Percentiles rank a stretch among this genome's conserved stretches.
These are phyloP conservation scores for Chionomys nivalis DNA, from an alignment of 2,113 vertebrate genomes.

Conservation along the genomic window DNA sequence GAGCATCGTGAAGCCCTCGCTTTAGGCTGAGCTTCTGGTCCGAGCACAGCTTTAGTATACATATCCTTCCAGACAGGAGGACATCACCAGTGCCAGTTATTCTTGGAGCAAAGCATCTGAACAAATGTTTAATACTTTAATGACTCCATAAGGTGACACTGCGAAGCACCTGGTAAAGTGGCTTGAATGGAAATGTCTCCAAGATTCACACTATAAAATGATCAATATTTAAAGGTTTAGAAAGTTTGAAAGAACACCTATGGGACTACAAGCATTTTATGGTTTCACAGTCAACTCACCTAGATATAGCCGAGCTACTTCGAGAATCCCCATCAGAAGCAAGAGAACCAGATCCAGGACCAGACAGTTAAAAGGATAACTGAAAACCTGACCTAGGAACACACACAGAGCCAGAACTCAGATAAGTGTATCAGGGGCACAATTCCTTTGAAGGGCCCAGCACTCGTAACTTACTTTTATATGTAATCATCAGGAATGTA, in stretches of 20 bases:
- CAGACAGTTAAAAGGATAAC: constrained; percentile 86
- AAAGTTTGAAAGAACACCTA: rapidly evolving
- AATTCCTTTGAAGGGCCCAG: rapidly evolving
- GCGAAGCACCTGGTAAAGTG: background rate
- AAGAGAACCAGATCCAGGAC: constrained; percentile 87
- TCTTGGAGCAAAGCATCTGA: background rate
- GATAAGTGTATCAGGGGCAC: background rate
- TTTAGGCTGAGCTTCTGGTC: background rate
- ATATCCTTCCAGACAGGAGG: background rate
- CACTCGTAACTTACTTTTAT: constrained; percentile 89
- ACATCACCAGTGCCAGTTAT: rapidly evolving
- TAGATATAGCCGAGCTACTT: constrained; percentile 83
- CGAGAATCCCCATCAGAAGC: constrained; percentile 87
- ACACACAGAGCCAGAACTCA: background rate
- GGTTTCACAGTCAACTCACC: constrained; percentile 83
- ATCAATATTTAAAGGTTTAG: background rate
- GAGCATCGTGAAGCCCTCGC: rapidly evolving
- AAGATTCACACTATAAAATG: background rate
- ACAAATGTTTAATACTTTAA: constrained; percentile 3
- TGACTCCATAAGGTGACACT: background rate
- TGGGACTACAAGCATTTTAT: background rate
- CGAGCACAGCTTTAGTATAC: rapidly evolving
- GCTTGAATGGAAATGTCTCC: background rate
- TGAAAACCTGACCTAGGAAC: constrained; percentile 87
- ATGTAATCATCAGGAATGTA: constrained; percentile 87